Evolutionary conservation across 2,888 invertebrate species (phyloP).

Genomic region (Metalampra italica): DNA sequence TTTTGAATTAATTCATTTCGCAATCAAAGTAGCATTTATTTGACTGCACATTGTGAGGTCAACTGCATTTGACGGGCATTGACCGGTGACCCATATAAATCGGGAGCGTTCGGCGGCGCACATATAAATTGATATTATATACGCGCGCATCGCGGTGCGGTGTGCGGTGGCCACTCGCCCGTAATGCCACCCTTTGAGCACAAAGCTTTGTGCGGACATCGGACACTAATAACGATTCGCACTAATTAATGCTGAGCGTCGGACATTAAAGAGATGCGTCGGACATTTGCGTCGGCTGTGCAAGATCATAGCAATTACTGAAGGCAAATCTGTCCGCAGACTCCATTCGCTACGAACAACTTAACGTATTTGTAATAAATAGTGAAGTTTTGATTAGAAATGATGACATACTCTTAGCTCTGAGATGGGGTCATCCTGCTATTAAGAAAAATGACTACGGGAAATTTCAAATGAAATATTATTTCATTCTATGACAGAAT

Average conservation of each 20-base stretch:
- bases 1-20: conserved; percentile 24
- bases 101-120: conserved; percentile 35
- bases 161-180: conserved; percentile 33
- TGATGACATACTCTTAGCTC: too few relatives aligned
- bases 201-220: conserved; percentile 56
- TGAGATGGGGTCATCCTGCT: too few relatives aligned
- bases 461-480: too few relatives aligned
- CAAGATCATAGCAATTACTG: neutral
- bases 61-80: conserved; percentile 44
- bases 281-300: too few relatives aligned
- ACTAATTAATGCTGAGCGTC: conserved; percentile 50
- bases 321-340: too few relatives aligned
- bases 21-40: conserved; percentile 28
- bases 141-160: conserved; percentile 20
- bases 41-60: conserved; percentile 35
- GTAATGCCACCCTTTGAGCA: conserved; percentile 62
- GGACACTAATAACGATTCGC: conserved; percentile 49
- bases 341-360: too few relatives aligned
- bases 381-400: too few relatives aligned
- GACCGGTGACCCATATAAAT: conserved; percentile 61
- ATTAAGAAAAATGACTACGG: too few relatives aligned
- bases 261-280: conserved; percentile 1
- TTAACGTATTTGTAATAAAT: too few relatives aligned
- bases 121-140: conserved; percentile 18
- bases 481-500: too few relatives aligned